Conservation (phyloP, 2,113 vertebrate genomes). For the Carassius gibelio region DNA sequence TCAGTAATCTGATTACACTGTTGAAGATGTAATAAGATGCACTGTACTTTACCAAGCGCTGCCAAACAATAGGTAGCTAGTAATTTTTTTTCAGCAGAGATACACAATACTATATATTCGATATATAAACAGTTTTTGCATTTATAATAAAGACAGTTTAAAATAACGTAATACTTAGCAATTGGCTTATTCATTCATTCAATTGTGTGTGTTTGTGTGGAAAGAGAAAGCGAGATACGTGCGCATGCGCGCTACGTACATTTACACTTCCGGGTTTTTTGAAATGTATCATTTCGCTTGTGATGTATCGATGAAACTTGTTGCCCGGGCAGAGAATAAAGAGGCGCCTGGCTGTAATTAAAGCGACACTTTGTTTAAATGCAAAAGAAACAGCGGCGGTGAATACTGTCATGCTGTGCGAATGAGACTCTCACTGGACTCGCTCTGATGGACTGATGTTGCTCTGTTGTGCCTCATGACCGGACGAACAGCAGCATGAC, state of each 20-base stretch:
- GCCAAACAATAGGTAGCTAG: not conserved
- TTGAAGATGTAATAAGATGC: too few relatives aligned
- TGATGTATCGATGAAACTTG: constrained; percentile 8
- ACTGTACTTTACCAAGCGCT: not conserved
- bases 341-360: not conserved
- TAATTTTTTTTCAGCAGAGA: too few relatives aligned
- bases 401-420: constrained; percentile 15
- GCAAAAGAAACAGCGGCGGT: not conserved
- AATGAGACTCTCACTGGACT: not conserved
- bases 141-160: not conserved
- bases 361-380: not conserved
- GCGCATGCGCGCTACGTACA: constrained; percentile 31
- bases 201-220: not conserved
- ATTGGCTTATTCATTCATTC: not conserved
- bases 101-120: not conserved
- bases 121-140: not conserved
- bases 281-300: constrained; percentile 27
- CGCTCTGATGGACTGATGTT: constrained; percentile 32
- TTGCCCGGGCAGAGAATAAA: not conserved
- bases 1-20: too few relatives aligned
- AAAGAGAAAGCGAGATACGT: not conserved
- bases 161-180: not conserved
- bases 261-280: constrained; percentile 47
- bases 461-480: constrained; percentile 29
- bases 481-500: constrained; percentile 31